Base-by-base conservation (phyloP, 2,113 vertebrate species). In the human region DNA sequence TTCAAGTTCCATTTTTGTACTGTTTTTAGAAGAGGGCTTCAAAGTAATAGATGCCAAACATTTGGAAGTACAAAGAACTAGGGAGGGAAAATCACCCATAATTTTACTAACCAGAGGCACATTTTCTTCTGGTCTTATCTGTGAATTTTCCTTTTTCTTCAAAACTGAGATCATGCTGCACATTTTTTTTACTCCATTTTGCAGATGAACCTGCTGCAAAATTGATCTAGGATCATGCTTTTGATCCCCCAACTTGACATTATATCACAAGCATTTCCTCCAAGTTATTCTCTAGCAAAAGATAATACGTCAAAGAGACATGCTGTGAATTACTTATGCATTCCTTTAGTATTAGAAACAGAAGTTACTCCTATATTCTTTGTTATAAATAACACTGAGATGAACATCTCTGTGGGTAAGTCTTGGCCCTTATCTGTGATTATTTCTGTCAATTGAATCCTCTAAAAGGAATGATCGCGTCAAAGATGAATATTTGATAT, bases 11-110 rank as follows among this genome's bases (percentile, higher is more conserved):
- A 48, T 50, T 93, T 96, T 17, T 43, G 55, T 64, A 3, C 90
- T 43, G 66, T 73, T 86, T 96, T 72, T 76, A 90, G 84, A 68
- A 48, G 72, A 90, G 68, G 30, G 6, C n/a, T 96, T 93, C 92
- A 79, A 82, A 79, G 68, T 20, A 72, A 83, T 40, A 52, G 64
- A 38, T n/a, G 81, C 90, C 50, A 87, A 94, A 48, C n/a, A 32
- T 61, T 89, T 61, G 57, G 32, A 95, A 76, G 79, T 52, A 52
- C 7, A 75, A 84, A 84, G 73, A 97, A 32, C 20, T 7, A n/a
- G 48, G 27, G 81, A 30, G 43, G 78, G 55, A 45, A 40, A 9
- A 45, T 64, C 66, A 20, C 64, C 61, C 68, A 9, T 18, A 48
- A 95, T n/a, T 66, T 52, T 43, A 48, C 88, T 73, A 72, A 35